These are phyloP conservation scores for Idaea aversata DNA, from an alignment of 2,888 invertebrate species.

Conservation along the genomic window DNA sequence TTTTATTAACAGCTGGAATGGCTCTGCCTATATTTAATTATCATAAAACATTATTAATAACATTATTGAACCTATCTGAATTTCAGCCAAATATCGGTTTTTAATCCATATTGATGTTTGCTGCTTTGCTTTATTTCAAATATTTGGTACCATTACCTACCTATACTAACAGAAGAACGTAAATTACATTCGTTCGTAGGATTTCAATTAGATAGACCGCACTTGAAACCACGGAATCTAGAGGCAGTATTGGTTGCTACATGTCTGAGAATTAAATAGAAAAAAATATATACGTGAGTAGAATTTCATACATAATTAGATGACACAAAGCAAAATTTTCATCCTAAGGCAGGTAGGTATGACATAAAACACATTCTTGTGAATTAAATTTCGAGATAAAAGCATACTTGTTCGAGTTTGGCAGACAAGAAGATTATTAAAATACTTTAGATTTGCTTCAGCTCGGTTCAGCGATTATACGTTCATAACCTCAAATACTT, in stretches of 20 bases:
- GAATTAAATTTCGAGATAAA: constrained; percentile 44
- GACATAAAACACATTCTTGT: constrained; percentile 30
- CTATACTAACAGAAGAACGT: background rate
- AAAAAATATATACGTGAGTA: background rate
- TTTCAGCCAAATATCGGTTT: background rate
- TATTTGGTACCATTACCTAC: background rate
- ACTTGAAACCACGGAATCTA: constrained; percentile 10
- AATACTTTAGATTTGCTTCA: constrained; percentile 53
- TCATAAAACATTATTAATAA: too few relatives aligned
- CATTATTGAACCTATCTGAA: background rate
- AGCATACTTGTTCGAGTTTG: constrained; percentile 35
- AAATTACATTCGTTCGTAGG: constrained; percentile 29
- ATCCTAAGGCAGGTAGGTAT: constrained; percentile 17
- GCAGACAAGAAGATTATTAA: constrained; percentile 52
- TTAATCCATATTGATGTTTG: background rate
- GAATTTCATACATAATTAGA: constrained; percentile 7
- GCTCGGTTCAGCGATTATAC: constrained; percentile 13
- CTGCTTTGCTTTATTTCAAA: background rate
- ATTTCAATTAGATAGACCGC: constrained; percentile 38
- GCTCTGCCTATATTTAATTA: background rate
- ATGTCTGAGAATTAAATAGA: constrained; percentile 11
- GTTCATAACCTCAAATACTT: constrained; percentile 25
- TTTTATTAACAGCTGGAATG: background rate
- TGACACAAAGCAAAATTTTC: constrained; percentile 12
- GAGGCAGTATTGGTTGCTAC: background rate